Evolutionary conservation across 92 coral and sea anemone genomes (phyloP).

Genomic region (Porites lobata): DNA sequence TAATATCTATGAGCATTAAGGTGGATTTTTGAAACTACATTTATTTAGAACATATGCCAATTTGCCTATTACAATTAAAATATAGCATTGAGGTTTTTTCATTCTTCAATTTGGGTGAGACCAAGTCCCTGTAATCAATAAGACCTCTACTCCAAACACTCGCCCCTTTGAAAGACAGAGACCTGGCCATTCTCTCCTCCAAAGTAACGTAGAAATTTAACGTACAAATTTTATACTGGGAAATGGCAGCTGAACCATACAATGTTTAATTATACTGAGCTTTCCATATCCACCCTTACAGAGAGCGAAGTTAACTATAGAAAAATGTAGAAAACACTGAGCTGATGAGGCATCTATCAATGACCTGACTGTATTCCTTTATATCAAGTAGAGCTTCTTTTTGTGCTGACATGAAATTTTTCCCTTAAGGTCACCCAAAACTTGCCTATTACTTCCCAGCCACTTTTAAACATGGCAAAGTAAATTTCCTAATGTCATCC

Average conservation of each 20-base stretch:
- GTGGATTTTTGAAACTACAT: too few relatives aligned
- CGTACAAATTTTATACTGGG: background rate
- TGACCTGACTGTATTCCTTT: too few relatives aligned
- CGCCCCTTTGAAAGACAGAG: background rate
- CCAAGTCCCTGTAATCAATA: too few relatives aligned
- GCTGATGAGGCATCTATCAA: background rate
- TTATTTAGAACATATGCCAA: too few relatives aligned
- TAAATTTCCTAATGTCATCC: background rate
- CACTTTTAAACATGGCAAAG: background rate
- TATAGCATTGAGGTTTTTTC: too few relatives aligned
- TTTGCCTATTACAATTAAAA: too few relatives aligned
- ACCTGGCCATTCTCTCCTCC: background rate
- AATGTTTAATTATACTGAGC: background rate
- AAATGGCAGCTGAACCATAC: background rate
- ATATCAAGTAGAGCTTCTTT: background rate
- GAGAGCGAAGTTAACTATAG: background rate
- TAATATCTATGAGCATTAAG: too few relatives aligned
- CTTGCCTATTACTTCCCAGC: background rate
- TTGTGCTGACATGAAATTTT: too few relatives aligned
- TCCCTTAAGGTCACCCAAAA: too few relatives aligned
- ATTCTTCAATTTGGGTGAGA: too few relatives aligned
- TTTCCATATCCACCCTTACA: background rate
- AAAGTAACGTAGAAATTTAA: background rate
- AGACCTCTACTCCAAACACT: background rate
- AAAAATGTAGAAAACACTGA: too few relatives aligned